Conservation (phyloP, 2,888 invertebrate species). For the Omphaloscelis lunosa region DNA sequence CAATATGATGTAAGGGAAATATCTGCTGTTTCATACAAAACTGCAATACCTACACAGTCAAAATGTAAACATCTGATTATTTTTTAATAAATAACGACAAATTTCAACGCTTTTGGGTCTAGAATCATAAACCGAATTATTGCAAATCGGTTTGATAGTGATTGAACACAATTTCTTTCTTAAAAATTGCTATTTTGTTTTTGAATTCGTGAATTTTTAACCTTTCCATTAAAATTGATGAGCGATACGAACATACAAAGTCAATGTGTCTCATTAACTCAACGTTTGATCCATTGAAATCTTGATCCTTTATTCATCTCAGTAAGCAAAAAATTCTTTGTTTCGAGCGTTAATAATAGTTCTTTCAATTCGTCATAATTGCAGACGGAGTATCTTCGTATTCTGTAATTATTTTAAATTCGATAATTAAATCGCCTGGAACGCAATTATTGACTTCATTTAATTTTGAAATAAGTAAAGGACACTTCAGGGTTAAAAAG, state of each 20-base stretch:
- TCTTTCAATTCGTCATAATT: slow-evolving; percentile 47
- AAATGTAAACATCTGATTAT: no score
- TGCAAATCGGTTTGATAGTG: no score
- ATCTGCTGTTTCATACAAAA: no score
- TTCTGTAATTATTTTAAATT: slow-evolving; percentile 19
- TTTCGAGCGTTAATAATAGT: slow-evolving; percentile 31
- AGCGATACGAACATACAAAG: not conserved
- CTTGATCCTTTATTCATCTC: slow-evolving; percentile 16
- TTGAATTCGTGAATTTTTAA: not conserved
- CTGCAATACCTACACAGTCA: no score
- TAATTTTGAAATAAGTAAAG: not conserved
- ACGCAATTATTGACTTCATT: not conserved
- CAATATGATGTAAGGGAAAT: not conserved
- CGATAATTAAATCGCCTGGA: slow-evolving; percentile 14
- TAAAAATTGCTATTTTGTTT: no score
- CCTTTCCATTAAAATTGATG: not conserved
- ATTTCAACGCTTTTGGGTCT: no score
- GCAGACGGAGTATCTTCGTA: slow-evolving; percentile 2
- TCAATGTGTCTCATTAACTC: slow-evolving; percentile 29
- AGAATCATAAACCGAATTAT: no score
- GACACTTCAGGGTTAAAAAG: not conserved
- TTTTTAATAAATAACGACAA: no score
- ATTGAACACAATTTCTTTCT: no score
- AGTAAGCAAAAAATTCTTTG: slow-evolving; percentile 28
- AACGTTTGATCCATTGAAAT: slow-evolving; percentile 26